Conservation (phyloP, 2,888 invertebrate genomes). For the Mesorhabditis spiculigera region DNA sequence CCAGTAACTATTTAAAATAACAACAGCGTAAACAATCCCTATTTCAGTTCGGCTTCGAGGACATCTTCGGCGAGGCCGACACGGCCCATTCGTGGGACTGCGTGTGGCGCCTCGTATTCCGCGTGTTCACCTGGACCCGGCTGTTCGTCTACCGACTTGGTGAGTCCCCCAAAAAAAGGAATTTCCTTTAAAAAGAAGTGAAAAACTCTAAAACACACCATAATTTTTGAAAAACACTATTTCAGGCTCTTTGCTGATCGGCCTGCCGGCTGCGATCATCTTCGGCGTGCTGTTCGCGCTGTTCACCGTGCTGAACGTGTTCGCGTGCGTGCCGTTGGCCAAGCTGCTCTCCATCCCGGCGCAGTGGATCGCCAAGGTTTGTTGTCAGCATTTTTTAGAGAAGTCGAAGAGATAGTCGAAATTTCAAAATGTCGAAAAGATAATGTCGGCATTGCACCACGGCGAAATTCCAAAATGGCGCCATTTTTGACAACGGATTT, state of each 20-base stretch:
- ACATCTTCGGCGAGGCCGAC: slow-evolving; percentile 62
- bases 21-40: no score
- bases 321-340: slow-evolving; percentile 58
- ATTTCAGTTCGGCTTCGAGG: slow-evolving; percentile 59
- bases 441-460: slow-evolving; percentile 17
- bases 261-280: slow-evolving; percentile 59
- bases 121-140: slow-evolving; percentile 53
- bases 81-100: slow-evolving; percentile 60
- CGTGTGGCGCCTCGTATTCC: slow-evolving; percentile 57
- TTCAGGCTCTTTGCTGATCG: slow-evolving; percentile 45
- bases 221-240: not conserved
- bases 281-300: slow-evolving; percentile 61
- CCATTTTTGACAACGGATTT: not conserved
- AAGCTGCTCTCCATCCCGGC: slow-evolving; percentile 57
- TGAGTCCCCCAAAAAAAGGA: not conserved
- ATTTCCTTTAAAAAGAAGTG: no score
- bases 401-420: not conserved
- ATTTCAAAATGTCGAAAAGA: slow-evolving; percentile 31
- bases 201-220: no score
- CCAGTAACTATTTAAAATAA: no score
- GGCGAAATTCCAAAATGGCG: not conserved
- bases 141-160: slow-evolving; percentile 35
- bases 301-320: slow-evolving; percentile 57
- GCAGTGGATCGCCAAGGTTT: slow-evolving; percentile 57
- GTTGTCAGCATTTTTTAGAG: slow-evolving; percentile 26